Conservation (phyloP, 2,113 vertebrate genomes). For the Syngnathus typhle region DNA sequence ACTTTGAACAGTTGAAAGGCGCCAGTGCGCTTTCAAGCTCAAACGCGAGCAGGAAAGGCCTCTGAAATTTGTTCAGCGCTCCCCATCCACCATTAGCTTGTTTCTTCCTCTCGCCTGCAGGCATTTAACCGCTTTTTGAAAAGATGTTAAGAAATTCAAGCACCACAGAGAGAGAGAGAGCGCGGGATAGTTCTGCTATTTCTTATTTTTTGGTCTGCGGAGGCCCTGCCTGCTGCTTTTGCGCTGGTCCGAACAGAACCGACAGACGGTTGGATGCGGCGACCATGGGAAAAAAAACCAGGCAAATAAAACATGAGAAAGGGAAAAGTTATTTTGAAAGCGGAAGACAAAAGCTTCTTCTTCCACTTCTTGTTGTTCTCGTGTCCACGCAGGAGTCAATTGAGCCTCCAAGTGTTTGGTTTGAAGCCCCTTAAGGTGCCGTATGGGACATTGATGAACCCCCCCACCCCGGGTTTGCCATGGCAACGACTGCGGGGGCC, state of each 20-base stretch:
- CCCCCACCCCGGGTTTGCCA: slow-evolving; percentile 25
- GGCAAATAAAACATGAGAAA: slow-evolving; percentile 64
- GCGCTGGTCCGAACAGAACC: slow-evolving; percentile 88
- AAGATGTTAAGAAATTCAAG: slow-evolving; percentile 99
- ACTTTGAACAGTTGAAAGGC: slow-evolving; percentile 99
- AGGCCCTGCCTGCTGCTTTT: slow-evolving; percentile 94
- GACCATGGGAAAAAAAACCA: slow-evolving; percentile 66
- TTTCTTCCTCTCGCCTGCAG: slow-evolving; percentile 99
- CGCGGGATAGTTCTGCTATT: slow-evolving; percentile 55
- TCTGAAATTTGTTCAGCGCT: slow-evolving; percentile 99
- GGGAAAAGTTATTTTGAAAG: slow-evolving; percentile 62
- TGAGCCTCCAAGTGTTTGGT: slow-evolving; percentile 87
- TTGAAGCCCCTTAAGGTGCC: slow-evolving; percentile 78
- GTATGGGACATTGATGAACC: slow-evolving; percentile 63
- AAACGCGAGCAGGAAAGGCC: slow-evolving; percentile 99
- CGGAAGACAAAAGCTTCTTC: slow-evolving; percentile 10
- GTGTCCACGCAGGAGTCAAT: slow-evolving; percentile 70
- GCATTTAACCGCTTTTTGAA: slow-evolving; percentile 99
- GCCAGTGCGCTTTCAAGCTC: slow-evolving; percentile 99
- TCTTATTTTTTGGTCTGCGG: slow-evolving; percentile 76
- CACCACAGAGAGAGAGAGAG: slow-evolving; percentile 85
- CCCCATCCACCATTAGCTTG: slow-evolving; percentile 99
- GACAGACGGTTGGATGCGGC: slow-evolving; percentile 58
- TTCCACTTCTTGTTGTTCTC: neutral
- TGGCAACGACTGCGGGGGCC: slow-evolving; percentile 38